Evolutionary conservation across 1,140 invertebrate species (phyloP).

Genomic region (Carposina sasakii): DNA sequence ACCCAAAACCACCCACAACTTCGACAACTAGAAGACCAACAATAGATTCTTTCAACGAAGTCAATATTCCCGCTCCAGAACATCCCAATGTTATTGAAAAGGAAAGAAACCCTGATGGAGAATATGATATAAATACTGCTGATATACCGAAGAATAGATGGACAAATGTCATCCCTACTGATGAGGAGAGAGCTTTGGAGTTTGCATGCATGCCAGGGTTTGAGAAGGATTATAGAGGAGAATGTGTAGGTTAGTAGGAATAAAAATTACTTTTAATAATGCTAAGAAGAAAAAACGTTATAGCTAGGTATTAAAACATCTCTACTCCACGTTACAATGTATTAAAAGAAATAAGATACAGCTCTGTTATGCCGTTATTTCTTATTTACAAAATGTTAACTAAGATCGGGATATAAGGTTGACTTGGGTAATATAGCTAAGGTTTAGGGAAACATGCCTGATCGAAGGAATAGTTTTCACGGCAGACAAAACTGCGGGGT

Average conservation of each 20-base stretch:
- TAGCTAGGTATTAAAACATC: too few relatives aligned
- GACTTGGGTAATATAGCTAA: too few relatives aligned
- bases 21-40: constrained; percentile 1
- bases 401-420: too few relatives aligned
- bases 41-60: constrained; percentile 11
- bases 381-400: too few relatives aligned
- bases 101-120: constrained; percentile 36
- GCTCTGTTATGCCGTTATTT: too few relatives aligned
- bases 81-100: constrained; percentile 23
- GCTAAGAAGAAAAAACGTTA: too few relatives aligned
- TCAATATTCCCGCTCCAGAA: constrained; percentile 1
- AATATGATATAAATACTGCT: constrained; percentile 30
- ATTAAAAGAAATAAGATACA: too few relatives aligned
- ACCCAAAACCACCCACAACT: constrained; percentile 13
- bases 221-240: constrained; percentile 44
- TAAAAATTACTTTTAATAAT: background rate
- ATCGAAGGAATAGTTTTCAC: too few relatives aligned
- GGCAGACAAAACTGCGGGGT: too few relatives aligned
- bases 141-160: constrained; percentile 46
- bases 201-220: constrained; percentile 54
- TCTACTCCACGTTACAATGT: too few relatives aligned
- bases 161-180: constrained; percentile 35
- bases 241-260: constrained; percentile 52
- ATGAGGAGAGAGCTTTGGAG: constrained; percentile 32
- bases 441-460: too few relatives aligned